phyloP scores from a whole-genome alignment of 1,140 invertebrate genomes.

The Penaeus indicus region DNA sequence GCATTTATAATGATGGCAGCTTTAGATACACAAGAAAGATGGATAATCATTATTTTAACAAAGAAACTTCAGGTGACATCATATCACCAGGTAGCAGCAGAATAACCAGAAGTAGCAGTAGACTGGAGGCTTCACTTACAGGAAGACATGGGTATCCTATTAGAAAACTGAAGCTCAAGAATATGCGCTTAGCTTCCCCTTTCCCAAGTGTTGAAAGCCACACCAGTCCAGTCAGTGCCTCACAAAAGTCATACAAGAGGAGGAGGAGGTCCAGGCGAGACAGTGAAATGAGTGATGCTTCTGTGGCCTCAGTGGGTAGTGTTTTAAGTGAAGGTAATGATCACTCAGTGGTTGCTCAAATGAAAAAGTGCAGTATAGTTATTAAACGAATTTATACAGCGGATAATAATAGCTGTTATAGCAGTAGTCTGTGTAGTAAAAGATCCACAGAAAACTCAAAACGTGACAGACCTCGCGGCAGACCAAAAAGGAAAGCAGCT shows the following conservation, averaged over 20 bases:
- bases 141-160: slow-evolving; percentile 5
- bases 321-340: slow-evolving; percentile 21
- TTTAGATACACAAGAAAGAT: neutral
- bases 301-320: neutral
- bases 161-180: slow-evolving; percentile 28
- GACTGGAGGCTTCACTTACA: too few species aligned
- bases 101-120: too few species aligned
- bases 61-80: too few species aligned
- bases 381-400: slow-evolving; percentile 54
- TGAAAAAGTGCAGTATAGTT: slow-evolving; percentile 59
- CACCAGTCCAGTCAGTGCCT: slow-evolving; percentile 39
- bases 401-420: slow-evolving; percentile 55
- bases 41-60: neutral
- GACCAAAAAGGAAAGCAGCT: slow-evolving; percentile 54
- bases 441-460: slow-evolving; percentile 23
- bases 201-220: slow-evolving; percentile 41
- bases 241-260: slow-evolving; percentile 27
- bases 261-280: neutral
- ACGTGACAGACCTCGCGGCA: neutral
- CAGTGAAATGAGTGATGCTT: slow-evolving; percentile 36
- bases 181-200: slow-evolving; percentile 26
- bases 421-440: slow-evolving; percentile 51
- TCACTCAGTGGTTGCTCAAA: slow-evolving; percentile 22
- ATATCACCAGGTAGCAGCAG: too few species aligned
- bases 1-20: slow-evolving; percentile 19